A percentile compares a stretch with the other conserved stretches of the same genome.
Evolutionary conservation across 2,888 invertebrate genomes (phyloP).

Genomic region (Cheiracanthium punctorium): DNA sequence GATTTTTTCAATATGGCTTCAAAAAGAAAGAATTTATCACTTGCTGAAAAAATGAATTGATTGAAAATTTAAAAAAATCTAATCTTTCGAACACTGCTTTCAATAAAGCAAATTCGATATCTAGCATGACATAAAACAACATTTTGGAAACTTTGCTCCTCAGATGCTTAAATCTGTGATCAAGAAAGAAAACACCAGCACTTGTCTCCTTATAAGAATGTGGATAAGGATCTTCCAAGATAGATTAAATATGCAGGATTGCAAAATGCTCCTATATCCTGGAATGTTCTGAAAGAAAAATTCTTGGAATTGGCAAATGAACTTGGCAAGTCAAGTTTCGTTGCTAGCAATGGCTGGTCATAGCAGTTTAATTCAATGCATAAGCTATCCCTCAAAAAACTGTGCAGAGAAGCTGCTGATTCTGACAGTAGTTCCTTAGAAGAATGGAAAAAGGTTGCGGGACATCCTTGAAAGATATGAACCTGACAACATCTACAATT

Average conservation of each 20-base stretch:
- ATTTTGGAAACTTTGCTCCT: constrained; percentile 1
- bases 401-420: constrained; percentile 13
- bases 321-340: constrained; percentile 14
- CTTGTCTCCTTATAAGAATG: constrained; percentile 17
- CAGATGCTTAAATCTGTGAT: constrained; percentile 1
- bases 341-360: constrained; percentile 11
- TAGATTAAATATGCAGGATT: constrained; percentile 22
- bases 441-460: not conserved
- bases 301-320: too few relatives aligned
- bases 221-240: not conserved
- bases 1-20: too few relatives aligned
- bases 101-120: not conserved
- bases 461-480: not conserved
- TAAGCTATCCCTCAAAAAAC: constrained; percentile 14
- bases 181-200: constrained; percentile 11
- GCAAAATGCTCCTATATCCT: constrained; percentile 22
- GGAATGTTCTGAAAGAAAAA: constrained; percentile 2
- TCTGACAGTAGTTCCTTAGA: not conserved
- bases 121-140: not conserved
- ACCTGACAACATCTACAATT: not conserved
- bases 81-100: not conserved
- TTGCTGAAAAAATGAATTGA: not conserved
- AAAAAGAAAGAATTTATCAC: not conserved
- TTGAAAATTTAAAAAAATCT: not conserved
- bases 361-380: not conserved